A percentile compares a stretch with the other conserved stretches of the same genome.
phyloP scores from a whole-genome alignment of 2,797 vertebrate genomes.

The Ptychadena robeensis region DNA sequence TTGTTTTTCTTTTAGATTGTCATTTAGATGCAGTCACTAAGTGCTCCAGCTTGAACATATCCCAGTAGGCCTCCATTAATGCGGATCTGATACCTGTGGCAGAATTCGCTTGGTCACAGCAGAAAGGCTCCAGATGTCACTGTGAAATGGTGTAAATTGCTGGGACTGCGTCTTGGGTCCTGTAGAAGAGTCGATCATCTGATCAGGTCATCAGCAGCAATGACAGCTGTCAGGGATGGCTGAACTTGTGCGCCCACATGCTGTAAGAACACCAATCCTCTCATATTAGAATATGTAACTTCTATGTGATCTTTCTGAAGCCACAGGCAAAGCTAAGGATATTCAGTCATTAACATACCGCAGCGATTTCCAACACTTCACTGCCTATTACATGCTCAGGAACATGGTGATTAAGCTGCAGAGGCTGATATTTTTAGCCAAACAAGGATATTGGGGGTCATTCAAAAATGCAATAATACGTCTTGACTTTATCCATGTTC shows the following conservation, averaged over 20 bases:
- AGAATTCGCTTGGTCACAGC: constrained; percentile 23
- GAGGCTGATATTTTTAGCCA: no score
- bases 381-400: background rate
- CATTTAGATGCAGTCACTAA: constrained; percentile 33
- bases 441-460: no score
- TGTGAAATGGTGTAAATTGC: constrained; percentile 65
- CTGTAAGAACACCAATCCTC: background rate
- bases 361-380: background rate
- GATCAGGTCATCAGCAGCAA: constrained; percentile 73
- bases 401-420: background rate
- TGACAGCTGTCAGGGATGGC: constrained; percentile 80
- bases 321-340: constrained; percentile 64
- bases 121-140: constrained; percentile 72
- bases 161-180: constrained; percentile 66
- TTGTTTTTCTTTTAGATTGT: constrained; percentile 19
- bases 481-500: no score
- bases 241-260: constrained; percentile 68
- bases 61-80: constrained; percentile 50
- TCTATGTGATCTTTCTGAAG: constrained; percentile 62
- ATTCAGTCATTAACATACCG: constrained; percentile 15
- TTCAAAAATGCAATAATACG: no score
- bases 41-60: constrained; percentile 44
- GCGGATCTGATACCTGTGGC: constrained; percentile 53
- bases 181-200: constrained; percentile 72
- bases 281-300: background rate